Evolutionary conservation across 2,797 vertebrate genomes (phyloP).

Genomic region (Pristis pectinata): DNA sequence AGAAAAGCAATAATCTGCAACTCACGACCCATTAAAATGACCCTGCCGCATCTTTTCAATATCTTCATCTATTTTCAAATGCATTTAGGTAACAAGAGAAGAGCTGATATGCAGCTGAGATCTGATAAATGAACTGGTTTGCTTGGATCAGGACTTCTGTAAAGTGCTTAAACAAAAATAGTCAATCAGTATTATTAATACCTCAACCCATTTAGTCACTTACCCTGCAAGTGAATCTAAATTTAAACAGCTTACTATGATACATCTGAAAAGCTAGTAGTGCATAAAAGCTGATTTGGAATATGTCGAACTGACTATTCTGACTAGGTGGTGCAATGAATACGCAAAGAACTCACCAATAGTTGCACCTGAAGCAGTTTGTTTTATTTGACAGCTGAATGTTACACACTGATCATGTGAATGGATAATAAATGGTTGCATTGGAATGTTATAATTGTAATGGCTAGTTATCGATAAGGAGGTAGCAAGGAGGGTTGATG

Average conservation of each 20-base stretch:
- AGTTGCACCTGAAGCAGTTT: neutral
- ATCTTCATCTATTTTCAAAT: constrained; percentile 29
- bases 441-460: neutral
- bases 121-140: constrained; percentile 34
- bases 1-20: constrained; percentile 23
- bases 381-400: neutral
- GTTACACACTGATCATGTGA: neutral
- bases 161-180: neutral
- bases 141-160: constrained; percentile 13
- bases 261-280: neutral
- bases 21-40: neutral
- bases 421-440: neutral
- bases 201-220: neutral
- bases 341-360: neutral
- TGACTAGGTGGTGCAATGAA: neutral
- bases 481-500: too few species aligned
- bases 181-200: constrained; percentile 13
- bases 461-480: too few species aligned
- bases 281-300: neutral
- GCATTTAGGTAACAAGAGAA: constrained; percentile 31
- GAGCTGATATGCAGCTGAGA: neutral
- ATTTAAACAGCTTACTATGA: constrained; percentile 5
- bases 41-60: neutral
- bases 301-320: neutral
- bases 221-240: constrained; percentile 10